Base-by-base conservation (phyloP, 2,113 vertebrate species). In the Chroicocephalus ridibundus region DNA sequence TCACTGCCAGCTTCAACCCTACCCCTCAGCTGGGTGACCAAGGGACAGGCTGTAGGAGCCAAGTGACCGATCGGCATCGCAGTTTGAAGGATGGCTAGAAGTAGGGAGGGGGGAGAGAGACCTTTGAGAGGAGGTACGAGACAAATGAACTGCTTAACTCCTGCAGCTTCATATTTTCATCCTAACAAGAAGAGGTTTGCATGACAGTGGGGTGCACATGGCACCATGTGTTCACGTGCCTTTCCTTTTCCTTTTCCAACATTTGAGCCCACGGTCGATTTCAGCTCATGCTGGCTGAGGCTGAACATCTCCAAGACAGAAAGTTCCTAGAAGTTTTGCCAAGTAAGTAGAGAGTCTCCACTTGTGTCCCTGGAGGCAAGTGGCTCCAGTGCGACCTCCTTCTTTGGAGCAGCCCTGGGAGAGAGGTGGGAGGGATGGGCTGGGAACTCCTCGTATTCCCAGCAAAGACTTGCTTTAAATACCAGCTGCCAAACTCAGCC, bases 31-130 rank as follows among this genome's bases (percentile, higher is more conserved):
- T 1, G 5, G 36, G n/a, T 3, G 47, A 51, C 4, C 64, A 14
- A 44, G 61, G 42, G 68, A 38, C 57, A 42, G 22, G 47, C 66
- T 69, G 55, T 4, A 62, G 77, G 65, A 94, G 65, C 44, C 44
- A 15, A 65, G 34, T 12, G 32, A 20, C 32, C 3, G n/a, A n/a
- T 51, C 12, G 26, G 13, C 0, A 3, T 3, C 3, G 1, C 24
- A 13, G 42, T 19, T 8, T 68, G 36, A 80, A 51, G n/a, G 40
- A 51, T 7, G 42, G 12, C 2, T 13, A 6, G 51, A 38, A 20
- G 19, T 9, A 54, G 26, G 54, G 34, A 42, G 38, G 14, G 29
- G 18, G 21, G 68, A 57, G 24, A n/a, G 77, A 58, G n/a, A 9
- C 17, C 49, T 69, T 42, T 1, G 3, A 52, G 34, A 31, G 11